A percentile compares a stretch with the other conserved stretches of the same genome.
Conservation (phyloP, 2,797 vertebrate species). For the Pantherophis vulpinus region DNA sequence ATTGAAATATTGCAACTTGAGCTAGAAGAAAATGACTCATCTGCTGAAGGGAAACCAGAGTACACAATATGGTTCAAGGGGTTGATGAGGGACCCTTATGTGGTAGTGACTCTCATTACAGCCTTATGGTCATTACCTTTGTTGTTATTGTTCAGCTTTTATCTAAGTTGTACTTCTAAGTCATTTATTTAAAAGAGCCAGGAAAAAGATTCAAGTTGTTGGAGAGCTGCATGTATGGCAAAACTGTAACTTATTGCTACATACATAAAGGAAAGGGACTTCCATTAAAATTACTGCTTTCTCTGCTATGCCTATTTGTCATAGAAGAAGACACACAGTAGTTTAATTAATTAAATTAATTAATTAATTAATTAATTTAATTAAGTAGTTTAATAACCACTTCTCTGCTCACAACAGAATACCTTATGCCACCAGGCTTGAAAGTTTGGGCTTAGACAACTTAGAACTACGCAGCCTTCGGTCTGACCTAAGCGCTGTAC, state of each 20-base stretch:
- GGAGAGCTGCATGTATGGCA: background rate
- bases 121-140: background rate
- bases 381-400: too few species aligned
- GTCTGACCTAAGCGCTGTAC: too few species aligned
- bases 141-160: too few species aligned
- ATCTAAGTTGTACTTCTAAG: background rate
- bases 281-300: background rate
- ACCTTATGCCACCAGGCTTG: too few species aligned
- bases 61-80: background rate
- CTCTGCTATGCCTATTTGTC: background rate
- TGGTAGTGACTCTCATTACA: background rate
- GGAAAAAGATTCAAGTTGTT: background rate
- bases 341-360: background rate
- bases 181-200: background rate
- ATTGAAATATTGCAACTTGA: background rate
- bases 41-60: background rate
- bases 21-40: background rate
- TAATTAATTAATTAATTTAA: too few species aligned
- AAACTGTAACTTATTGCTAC: background rate
- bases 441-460: too few species aligned
- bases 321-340: background rate
- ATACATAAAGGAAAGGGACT: background rate
- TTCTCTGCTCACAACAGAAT: too few species aligned
- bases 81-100: background rate
- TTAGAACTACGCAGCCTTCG: too few species aligned